These are phyloP conservation scores for Helicoverpa assulta DNA, from an alignment of 2,888 invertebrate genomes.

Conservation along the genomic window DNA sequence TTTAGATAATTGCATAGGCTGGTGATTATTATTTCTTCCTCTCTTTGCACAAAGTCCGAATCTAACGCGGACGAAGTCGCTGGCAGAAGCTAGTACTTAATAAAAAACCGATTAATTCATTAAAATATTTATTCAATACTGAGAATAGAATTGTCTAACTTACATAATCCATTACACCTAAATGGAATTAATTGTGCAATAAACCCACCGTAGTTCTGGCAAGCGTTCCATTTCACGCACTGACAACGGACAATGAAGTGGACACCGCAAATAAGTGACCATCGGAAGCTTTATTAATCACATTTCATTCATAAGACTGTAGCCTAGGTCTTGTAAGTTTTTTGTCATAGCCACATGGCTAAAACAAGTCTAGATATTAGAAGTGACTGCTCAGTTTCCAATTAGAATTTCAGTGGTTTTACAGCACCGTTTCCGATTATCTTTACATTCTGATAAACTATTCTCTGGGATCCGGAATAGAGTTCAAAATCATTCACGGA, in stretches of 20 bases:
- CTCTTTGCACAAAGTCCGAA: too few relatives aligned
- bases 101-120: conserved; percentile 62
- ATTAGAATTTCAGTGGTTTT: not conserved
- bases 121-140: conserved; percentile 86
- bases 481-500: conserved; percentile 17
- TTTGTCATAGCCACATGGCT: too few relatives aligned
- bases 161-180: conserved; percentile 66
- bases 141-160: conserved; percentile 79
- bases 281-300: too few relatives aligned
- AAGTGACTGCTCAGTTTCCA: not conserved
- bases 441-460: conserved; percentile 16
- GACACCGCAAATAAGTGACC: not conserved
- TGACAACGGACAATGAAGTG: conserved; percentile 36
- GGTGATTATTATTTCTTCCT: too few relatives aligned
- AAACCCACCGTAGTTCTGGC: conserved; percentile 53
- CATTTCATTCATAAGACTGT: too few relatives aligned
- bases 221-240: conserved; percentile 47
- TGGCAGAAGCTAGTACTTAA: too few relatives aligned
- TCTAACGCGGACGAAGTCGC: too few relatives aligned
- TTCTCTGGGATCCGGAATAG: conserved; percentile 28
- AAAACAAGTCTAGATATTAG: not conserved
- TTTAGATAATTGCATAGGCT: too few relatives aligned
- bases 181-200: conserved; percentile 72
- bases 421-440: not conserved
- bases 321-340: too few relatives aligned